A percentile compares a stretch with the other conserved stretches of the same genome.
Evolutionary conservation across 2,797 vertebrate genomes (phyloP).

Genomic region (Rhyacichthys aspro): DNA sequence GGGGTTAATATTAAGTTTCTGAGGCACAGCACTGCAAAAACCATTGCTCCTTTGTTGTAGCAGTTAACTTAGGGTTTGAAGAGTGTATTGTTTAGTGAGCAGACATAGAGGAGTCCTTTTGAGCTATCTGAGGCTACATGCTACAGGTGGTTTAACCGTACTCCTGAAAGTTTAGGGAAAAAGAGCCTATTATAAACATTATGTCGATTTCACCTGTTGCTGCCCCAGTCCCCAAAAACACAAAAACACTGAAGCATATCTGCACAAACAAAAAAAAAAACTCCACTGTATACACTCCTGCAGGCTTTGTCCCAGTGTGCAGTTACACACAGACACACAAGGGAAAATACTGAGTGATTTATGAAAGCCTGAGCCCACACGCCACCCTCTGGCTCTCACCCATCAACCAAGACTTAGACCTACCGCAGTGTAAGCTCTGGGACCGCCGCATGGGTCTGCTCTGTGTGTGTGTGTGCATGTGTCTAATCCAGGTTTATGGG

Average conservation of each 20-base stretch:
- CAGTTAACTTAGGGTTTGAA: too few relatives aligned
- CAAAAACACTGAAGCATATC: conserved; percentile 16
- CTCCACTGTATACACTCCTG: conserved; percentile 19
- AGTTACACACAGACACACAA: conserved; percentile 18
- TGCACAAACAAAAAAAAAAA: conserved; percentile 9
- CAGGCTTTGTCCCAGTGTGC: conserved; percentile 31
- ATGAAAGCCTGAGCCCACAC: conserved; percentile 78
- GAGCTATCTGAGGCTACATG: too few relatives aligned
- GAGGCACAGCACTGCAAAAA: too few relatives aligned
- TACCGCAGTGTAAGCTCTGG: conserved; percentile 63
- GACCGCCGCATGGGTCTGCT: conserved; percentile 46
- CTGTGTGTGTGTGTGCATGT: conserved; percentile 49
- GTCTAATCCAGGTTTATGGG: conserved; percentile 69
- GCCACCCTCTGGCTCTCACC: conserved; percentile 84
- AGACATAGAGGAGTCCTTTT: too few relatives aligned
- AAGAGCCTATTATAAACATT: conserved; percentile 20
- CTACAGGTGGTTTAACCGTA: conserved; percentile 20
- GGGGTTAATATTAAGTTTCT: too few relatives aligned
- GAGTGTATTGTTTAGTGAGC: too few relatives aligned
- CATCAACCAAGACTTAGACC: conserved; percentile 71
- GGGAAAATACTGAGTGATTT: conserved; percentile 72
- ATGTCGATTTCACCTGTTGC: conserved; percentile 49
- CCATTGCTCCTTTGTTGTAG: too few relatives aligned
- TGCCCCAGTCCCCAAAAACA: conserved; percentile 20
- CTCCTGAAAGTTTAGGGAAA: conserved; percentile 15